phyloP scores from a whole-genome alignment of 2,888 invertebrate genomes.

The Athalia rosae region DNA sequence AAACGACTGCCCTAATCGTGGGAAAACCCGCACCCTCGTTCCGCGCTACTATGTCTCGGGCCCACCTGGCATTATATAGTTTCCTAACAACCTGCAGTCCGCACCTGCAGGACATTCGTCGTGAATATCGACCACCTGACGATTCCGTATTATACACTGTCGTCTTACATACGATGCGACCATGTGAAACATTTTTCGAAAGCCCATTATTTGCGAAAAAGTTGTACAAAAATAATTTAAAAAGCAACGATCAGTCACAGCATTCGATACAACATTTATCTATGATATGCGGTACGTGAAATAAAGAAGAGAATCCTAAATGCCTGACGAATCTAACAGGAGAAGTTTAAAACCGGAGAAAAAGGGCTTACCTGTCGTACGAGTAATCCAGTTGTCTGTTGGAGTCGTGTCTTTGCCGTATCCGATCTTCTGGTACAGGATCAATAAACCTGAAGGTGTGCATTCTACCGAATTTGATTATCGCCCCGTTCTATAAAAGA shows the following conservation, averaged over 20 bases:
- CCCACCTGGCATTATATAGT: slow-evolving; percentile 23
- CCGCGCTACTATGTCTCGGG: slow-evolving; percentile 16
- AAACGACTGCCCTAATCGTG: slow-evolving; percentile 1
- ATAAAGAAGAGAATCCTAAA: neutral
- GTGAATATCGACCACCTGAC: slow-evolving; percentile 34
- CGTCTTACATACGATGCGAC: neutral
- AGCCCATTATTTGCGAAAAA: neutral
- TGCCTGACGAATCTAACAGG: neutral
- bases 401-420: slow-evolving; percentile 85
- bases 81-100: slow-evolving; percentile 19
- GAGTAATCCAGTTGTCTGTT: slow-evolving; percentile 83
- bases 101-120: slow-evolving; percentile 33
- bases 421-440: slow-evolving; percentile 86
- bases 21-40: slow-evolving; percentile 18
- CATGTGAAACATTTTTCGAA: neutral
- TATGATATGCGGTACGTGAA: slow-evolving; percentile 10
- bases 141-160: neutral
- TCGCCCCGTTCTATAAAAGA: slow-evolving; percentile 82
- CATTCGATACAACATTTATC: slow-evolving; percentile 22
- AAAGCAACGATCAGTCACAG: slow-evolving; percentile 9
- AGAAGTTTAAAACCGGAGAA: neutral
- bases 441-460: slow-evolving; percentile 91
- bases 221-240: neutral
- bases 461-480: slow-evolving; percentile 90
- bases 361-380: slow-evolving; percentile 84